These are phyloP conservation scores for Noturus placidus DNA, from an alignment of 2,113 vertebrate genomes.

Conservation along the genomic window DNA sequence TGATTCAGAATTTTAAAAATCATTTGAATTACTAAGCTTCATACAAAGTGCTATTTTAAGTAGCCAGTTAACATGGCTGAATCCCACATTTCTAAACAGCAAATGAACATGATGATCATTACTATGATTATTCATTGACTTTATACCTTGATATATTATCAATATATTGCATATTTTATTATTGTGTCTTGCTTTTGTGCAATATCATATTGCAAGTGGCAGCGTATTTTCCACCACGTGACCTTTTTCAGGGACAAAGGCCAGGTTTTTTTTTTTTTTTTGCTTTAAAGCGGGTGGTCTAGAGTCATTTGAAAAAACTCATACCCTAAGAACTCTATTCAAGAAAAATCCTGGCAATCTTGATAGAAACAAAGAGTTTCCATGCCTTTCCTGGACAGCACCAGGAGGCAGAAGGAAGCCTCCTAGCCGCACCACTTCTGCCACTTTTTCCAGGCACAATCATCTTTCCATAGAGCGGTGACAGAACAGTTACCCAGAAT, in stretches of 20 bases:
- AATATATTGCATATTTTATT: neutral
- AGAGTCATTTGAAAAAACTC: neutral
- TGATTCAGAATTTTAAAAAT: neutral
- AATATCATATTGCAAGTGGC: neutral
- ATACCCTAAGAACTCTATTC: neutral
- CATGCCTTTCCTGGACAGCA: constrained; percentile 52
- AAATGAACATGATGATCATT: neutral
- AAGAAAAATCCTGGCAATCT: constrained; percentile 30
- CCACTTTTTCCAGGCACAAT: constrained; percentile 20
- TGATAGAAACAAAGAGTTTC: constrained; percentile 48
- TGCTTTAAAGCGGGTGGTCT: neutral
- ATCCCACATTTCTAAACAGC: neutral
- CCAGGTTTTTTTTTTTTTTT: neutral
- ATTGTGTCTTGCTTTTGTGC: neutral
- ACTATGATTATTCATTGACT: neutral
- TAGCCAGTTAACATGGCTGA: neutral
- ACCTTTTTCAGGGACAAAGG: neutral
- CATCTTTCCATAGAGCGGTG: constrained; percentile 43
- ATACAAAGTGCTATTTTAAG: neutral
- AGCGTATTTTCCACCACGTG: neutral
- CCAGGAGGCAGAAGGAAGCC: constrained; percentile 28
- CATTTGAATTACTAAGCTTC: neutral
- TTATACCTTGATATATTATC: neutral
- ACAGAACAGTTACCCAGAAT: constrained; percentile 25
- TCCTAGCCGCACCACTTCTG: constrained; percentile 1